Base-by-base conservation (phyloP, 2,888 invertebrate species). In the Nomada fabriciana region DNA sequence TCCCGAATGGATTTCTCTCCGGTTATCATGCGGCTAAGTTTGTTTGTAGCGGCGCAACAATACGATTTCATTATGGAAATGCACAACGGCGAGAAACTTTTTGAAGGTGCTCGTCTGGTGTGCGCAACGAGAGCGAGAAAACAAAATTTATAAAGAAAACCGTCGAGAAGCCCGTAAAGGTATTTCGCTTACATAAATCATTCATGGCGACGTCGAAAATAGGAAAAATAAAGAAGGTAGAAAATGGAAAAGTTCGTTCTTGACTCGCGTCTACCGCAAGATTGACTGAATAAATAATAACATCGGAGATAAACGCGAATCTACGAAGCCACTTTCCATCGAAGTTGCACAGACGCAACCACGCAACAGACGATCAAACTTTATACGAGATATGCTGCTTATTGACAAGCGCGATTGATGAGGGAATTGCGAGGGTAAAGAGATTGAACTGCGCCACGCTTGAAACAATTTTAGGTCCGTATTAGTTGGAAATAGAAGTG, bases 271-370 rank as follows among this genome's bases (percentile, higher is more conserved):
- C 82, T 83, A 76, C 69, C 76, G 61, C 76, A 77, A 80, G 85
- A 83, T 85, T 85, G 76, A 83, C 83, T 79, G 86, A 87, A 87
- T 87, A 87, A 88, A 88, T 86, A 88, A 87, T 86, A 78, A 42
- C 50, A 36, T 2, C n/a, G 55, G 64, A 82, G 82, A 84, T 86
- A 75, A 88, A 86, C 80, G 76, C 63, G 77, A 72, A 50, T 59
- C 70, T 79, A 61, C 68, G 73, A 74, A 60, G 50, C 61, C 59
- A 73, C 43, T 23, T 52, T 52, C 59, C 43, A 57, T 52, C 79
- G 64, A 18, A 43, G 59, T 65, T 64, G 36, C 52, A 52, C 20
- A 52, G 36, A 7, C 47, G 18, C 63, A 64, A 55, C 15, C 18
- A 10, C 36, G 53, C 20, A 50, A 50, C 20, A 50, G 15, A 20